These are phyloP conservation scores for Corynorhinus townsendii DNA, from an alignment of 2,113 vertebrate species.

Conservation along the genomic window DNA sequence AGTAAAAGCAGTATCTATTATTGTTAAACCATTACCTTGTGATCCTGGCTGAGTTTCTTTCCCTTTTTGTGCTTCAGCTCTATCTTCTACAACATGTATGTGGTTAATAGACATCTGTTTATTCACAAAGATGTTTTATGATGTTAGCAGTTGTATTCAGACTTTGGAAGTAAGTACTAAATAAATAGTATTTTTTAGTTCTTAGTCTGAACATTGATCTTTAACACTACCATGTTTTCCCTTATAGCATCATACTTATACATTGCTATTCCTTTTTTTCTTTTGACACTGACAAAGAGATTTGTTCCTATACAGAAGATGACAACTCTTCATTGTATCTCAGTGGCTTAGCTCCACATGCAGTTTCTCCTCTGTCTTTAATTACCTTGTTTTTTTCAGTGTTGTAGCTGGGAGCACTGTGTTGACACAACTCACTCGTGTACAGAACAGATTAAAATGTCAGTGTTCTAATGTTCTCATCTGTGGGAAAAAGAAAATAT, in stretches of 20 bases:
- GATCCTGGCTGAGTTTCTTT: neutral
- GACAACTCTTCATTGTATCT: slow-evolving; percentile 50
- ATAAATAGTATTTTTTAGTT: slow-evolving; percentile 37
- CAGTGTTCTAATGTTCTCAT: slow-evolving; percentile 82
- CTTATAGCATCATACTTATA: neutral
- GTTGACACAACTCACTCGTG: slow-evolving; percentile 84
- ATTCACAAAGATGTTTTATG: slow-evolving; percentile 28
- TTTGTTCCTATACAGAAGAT: slow-evolving; percentile 45
- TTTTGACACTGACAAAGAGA: slow-evolving; percentile 14
- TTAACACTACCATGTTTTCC: neutral
- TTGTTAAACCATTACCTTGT: slow-evolving; percentile 1
- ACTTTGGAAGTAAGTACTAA: neutral
- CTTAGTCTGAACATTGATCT: neutral
- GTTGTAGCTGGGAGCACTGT: slow-evolving; percentile 82
- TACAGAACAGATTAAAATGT: slow-evolving; percentile 84
- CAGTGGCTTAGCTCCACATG: slow-evolving; percentile 62
- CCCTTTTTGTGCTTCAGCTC: neutral
- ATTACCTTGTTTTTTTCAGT: slow-evolving; percentile 79
- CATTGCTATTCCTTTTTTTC: neutral
- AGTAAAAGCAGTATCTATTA: neutral
- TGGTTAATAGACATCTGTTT: slow-evolving; percentile 24
- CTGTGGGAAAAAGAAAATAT: slow-evolving; percentile 83
- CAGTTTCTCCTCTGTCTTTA: slow-evolving; percentile 81
- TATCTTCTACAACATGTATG: neutral
- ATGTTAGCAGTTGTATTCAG: slow-evolving; percentile 18